A percentile compares a stretch with the other conserved stretches of the same genome.
Evolutionary conservation across 2,888 invertebrate species (phyloP).

Genomic region (Drosophila mimetica): DNA sequence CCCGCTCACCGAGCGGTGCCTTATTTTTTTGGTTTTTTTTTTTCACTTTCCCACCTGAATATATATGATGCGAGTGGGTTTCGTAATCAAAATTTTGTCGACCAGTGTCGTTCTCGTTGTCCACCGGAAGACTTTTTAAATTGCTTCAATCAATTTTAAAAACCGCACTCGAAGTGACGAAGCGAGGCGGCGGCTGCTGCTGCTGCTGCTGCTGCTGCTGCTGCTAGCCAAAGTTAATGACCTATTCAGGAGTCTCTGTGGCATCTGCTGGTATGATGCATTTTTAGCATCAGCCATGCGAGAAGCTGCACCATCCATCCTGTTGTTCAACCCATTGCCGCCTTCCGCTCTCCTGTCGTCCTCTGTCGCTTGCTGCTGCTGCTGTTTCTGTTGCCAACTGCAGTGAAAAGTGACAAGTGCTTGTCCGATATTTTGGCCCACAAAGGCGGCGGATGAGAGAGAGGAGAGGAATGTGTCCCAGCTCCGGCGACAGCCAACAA

Average conservation of each 20-base stretch:
- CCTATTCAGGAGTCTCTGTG: conserved; percentile 20
- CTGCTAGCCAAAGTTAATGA: conserved; percentile 36
- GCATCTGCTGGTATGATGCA: conserved; percentile 38
- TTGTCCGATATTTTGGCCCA: conserved; percentile 13
- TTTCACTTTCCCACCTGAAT: not conserved
- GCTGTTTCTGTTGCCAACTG: conserved; percentile 9
- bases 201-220: not conserved
- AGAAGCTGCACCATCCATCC: conserved; percentile 16
- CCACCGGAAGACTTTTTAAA: conserved; percentile 6
- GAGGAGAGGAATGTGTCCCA: not conserved
- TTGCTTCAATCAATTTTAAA: conserved; percentile 9
- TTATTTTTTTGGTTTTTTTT: not conserved
- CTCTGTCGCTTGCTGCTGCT: not conserved
- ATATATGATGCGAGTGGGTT: no score
- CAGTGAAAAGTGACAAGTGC: conserved; percentile 26
- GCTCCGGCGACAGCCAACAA: conserved; percentile 3
- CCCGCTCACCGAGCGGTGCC: no score
- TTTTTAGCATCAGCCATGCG: conserved; percentile 29
- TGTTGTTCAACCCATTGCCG: conserved; percentile 4
- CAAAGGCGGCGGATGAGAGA: no score
- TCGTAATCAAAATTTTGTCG: conserved; percentile 7
- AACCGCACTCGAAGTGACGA: conserved; percentile 4
- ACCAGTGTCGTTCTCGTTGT: not conserved
- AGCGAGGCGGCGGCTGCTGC: not conserved
- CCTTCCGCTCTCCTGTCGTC: conserved; percentile 3